A percentile compares a stretch with the other conserved stretches of the same genome.
Conservation (phyloP, 2,888 invertebrate genomes). For the Amiota mariae region DNA sequence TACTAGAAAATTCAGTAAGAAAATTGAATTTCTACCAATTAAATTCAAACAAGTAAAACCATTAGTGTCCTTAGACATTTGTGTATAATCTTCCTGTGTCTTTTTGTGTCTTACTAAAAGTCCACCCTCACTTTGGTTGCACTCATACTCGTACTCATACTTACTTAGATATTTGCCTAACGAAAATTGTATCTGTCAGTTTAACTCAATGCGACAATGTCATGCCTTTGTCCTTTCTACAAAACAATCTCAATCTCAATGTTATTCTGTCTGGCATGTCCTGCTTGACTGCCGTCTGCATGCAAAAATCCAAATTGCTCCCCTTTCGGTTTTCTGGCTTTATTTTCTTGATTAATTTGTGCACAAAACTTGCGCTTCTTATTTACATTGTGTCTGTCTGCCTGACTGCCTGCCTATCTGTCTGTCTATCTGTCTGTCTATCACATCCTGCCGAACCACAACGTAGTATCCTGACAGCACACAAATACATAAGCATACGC, state of each 20-base stretch:
- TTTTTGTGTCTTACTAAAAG: background rate
- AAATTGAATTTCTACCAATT: constrained; percentile 16
- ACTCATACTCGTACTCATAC: constrained; percentile 43
- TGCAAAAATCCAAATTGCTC: constrained; percentile 41
- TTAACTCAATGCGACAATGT: constrained; percentile 61
- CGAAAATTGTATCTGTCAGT: constrained; percentile 63
- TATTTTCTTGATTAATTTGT: constrained; percentile 66
- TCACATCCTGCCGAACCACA: background rate
- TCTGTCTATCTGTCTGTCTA: background rate
- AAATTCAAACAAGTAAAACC: constrained; percentile 6
- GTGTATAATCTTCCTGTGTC: background rate
- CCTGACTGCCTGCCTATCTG: too few species aligned
- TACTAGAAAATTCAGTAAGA: background rate
- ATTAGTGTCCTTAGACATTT: constrained; percentile 5
- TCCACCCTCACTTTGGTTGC: constrained; percentile 12
- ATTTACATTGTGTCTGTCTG: constrained; percentile 48
- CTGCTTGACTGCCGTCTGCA: constrained; percentile 5
- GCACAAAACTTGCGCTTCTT: constrained; percentile 54
- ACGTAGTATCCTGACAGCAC: background rate
- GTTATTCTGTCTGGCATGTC: constrained; percentile 13
- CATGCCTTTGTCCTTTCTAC: constrained; percentile 10
- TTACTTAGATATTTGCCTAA: constrained; percentile 57
- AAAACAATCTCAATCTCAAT: background rate
- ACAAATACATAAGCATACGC: background rate
- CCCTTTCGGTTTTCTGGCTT: constrained; percentile 54